Conservation (phyloP, 2,797 vertebrate species). For the Bradypodion pumilum region DNA sequence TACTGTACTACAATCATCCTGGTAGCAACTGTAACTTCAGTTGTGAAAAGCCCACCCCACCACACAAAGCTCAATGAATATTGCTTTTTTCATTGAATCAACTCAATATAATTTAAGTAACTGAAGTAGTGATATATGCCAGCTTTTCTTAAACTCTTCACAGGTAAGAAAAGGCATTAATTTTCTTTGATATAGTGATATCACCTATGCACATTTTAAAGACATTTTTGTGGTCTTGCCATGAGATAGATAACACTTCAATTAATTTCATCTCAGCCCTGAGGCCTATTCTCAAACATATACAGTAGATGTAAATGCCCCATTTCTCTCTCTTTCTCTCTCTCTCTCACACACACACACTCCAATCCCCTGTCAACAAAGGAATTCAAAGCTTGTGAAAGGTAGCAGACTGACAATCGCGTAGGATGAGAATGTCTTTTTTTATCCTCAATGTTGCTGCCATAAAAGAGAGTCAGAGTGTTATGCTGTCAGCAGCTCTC, state of each 20-base stretch:
- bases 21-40: constrained; percentile 2
- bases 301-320: not conserved
- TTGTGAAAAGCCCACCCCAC: constrained; percentile 30
- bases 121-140: constrained; percentile 3
- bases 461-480: not conserved
- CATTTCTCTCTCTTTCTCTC: too few relatives aligned
- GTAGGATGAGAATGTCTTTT: constrained; percentile 32
- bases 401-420: constrained; percentile 19
- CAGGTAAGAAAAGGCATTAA: constrained; percentile 36
- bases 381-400: constrained; percentile 35
- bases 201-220: constrained; percentile 27
- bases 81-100: constrained; percentile 5
- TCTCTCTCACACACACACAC: too few relatives aligned
- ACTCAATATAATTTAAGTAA: constrained; percentile 3
- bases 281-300: constrained; percentile 6
- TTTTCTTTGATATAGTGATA: constrained; percentile 37
- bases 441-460: constrained; percentile 25
- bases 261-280: constrained; percentile 23
- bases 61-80: constrained; percentile 27
- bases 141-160: constrained; percentile 25
- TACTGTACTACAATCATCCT: constrained; percentile 7
- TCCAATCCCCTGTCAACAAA: constrained; percentile 15
- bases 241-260: not conserved
- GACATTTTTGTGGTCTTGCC: constrained; percentile 31
- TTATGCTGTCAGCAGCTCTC: constrained; percentile 19